Conservation (phyloP, 2,113 vertebrate genomes). For the Rhizomys pruinosus region DNA sequence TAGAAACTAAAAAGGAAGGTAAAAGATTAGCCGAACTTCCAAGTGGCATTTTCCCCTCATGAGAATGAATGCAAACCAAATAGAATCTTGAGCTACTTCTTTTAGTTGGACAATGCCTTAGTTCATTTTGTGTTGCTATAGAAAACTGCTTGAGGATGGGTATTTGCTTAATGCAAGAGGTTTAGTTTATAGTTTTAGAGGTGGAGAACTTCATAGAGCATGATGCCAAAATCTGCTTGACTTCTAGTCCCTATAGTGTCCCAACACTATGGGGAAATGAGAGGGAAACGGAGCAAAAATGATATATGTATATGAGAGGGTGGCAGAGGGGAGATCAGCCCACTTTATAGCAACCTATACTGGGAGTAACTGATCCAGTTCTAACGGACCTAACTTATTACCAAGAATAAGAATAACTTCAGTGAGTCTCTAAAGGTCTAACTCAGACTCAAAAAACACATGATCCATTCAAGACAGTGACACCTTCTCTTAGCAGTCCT, state of each 20-base stretch:
- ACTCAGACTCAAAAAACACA: neutral
- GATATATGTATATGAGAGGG: no score
- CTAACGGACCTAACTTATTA: neutral
- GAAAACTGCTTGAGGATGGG: neutral
- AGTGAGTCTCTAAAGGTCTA: neutral
- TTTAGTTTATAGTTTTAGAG: neutral
- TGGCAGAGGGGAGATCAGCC: neutral
- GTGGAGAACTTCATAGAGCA: neutral
- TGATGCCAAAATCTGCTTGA: neutral
- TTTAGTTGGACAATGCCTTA: neutral
- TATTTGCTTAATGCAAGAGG: neutral
- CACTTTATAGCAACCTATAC: no score
- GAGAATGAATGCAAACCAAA: neutral
- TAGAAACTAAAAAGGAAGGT: conserved; percentile 13
- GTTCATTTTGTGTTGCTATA: neutral
- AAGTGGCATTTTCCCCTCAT: neutral
- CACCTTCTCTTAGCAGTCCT: neutral
- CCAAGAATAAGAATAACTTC: neutral
- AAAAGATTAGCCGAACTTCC: neutral
- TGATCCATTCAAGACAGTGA: neutral
- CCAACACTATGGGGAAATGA: neutral
- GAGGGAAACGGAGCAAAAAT: neutral
- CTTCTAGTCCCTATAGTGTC: neutral
- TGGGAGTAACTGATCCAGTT: neutral
- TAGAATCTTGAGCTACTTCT: neutral